These are phyloP conservation scores for Agrochola macilenta DNA, from an alignment of 2,888 invertebrate species.

Conservation along the genomic window DNA sequence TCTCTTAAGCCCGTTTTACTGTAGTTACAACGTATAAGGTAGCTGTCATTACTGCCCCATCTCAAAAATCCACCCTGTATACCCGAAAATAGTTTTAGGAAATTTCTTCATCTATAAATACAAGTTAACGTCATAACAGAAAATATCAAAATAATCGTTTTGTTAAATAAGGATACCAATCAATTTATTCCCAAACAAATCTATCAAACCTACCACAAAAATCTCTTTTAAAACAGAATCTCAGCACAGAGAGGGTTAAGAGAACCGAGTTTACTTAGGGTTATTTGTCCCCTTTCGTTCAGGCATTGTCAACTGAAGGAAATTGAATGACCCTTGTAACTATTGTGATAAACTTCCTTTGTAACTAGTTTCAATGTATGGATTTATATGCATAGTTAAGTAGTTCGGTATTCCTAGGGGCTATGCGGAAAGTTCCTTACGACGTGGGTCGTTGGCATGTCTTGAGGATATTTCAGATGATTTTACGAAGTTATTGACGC, in stretches of 20 bases:
- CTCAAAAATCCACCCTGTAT: too few relatives aligned
- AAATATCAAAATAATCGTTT: background rate
- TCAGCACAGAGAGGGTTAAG: slow-evolving; percentile 42
- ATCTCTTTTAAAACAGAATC: slow-evolving; percentile 32
- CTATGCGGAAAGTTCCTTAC: slow-evolving; percentile 38
- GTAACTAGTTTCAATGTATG: slow-evolving; percentile 66
- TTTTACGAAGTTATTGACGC: slow-evolving; percentile 35
- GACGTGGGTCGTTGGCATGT: slow-evolving; percentile 13
- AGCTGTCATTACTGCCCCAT: too few relatives aligned
- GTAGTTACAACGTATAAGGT: too few relatives aligned
- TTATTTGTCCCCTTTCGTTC: slow-evolving; percentile 65
- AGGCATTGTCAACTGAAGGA: slow-evolving; percentile 68
- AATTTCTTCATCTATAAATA: background rate
- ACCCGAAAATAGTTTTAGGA: background rate
- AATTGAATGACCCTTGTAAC: slow-evolving; percentile 72
- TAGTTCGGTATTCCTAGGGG: slow-evolving; percentile 48
- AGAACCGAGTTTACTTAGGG: slow-evolving; percentile 66
- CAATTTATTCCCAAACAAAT: slow-evolving; percentile 1
- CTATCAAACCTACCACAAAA: slow-evolving; percentile 9
- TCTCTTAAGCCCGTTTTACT: too few relatives aligned
- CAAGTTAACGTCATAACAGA: background rate
- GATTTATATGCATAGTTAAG: slow-evolving; percentile 69
- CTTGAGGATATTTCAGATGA: slow-evolving; percentile 31
- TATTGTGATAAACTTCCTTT: slow-evolving; percentile 70
- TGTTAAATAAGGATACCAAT: background rate